phyloP scores from a whole-genome alignment of 2,888 invertebrate genomes.

The Oxytorus armatus region DNA sequence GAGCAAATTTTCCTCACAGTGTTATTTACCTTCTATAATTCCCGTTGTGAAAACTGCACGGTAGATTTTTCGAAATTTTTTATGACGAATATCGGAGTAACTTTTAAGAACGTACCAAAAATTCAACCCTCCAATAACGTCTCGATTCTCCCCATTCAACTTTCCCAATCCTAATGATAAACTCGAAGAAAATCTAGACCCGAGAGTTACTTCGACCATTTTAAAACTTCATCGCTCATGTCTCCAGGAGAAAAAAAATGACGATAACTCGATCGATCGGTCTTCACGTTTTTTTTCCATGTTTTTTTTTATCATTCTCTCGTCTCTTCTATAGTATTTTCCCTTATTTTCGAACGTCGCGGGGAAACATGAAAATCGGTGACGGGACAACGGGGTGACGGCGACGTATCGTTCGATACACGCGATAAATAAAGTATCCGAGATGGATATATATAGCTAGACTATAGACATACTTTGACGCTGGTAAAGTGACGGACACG shows the following conservation, averaged over 20 bases:
- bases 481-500: constrained; percentile 75
- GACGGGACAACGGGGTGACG: constrained; percentile 69
- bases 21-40: too few species aligned
- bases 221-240: constrained; percentile 67
- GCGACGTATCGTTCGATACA: constrained; percentile 72
- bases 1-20: too few species aligned
- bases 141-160: not conserved
- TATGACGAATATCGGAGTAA: too few species aligned
- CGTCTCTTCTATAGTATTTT: constrained; percentile 37
- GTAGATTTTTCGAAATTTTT: too few species aligned
- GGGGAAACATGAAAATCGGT: constrained; percentile 51
- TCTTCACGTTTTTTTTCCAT: constrained; percentile 27
- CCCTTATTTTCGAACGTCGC: constrained; percentile 55
- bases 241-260: constrained; percentile 54
- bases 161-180: not conserved
- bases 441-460: constrained; percentile 65
- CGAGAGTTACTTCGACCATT: constrained; percentile 27
- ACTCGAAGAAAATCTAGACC: not conserved
- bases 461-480: constrained; percentile 72
- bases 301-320: constrained; percentile 30
- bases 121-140: too few species aligned
- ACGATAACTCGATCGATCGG: constrained; percentile 70
- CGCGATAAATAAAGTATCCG: constrained; percentile 81
- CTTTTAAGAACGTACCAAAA: too few species aligned
- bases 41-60: too few species aligned